Conservation (phyloP, 2,888 invertebrate genomes). For the Sphaerophoria taeniata region DNA sequence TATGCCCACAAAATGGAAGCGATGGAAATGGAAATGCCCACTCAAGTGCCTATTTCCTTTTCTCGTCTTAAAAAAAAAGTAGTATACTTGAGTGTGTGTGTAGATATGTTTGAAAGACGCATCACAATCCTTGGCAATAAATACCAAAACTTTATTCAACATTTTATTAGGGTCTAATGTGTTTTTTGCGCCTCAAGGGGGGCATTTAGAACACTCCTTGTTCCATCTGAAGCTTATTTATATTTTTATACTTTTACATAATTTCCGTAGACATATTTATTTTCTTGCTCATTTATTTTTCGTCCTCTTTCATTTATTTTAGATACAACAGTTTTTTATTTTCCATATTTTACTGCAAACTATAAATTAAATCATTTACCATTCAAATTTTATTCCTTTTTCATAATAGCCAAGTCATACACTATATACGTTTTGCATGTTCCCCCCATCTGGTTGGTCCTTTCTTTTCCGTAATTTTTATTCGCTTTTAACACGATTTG, state of each 20-base stretch:
- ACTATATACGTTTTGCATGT: slow-evolving; percentile 56
- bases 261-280: slow-evolving; percentile 60
- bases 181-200: slow-evolving; percentile 27
- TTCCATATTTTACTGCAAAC: slow-evolving; percentile 70
- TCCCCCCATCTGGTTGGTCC: slow-evolving; percentile 11
- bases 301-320: neutral
- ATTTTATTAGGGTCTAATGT: slow-evolving; percentile 70
- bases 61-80: slow-evolving; percentile 6
- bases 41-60: slow-evolving; percentile 31
- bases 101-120: slow-evolving; percentile 23
- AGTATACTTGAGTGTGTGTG: neutral
- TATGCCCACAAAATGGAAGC: neutral
- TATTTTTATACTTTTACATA: neutral
- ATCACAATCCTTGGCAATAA: slow-evolving; percentile 42
- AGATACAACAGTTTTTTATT: slow-evolving; percentile 25
- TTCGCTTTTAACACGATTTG: slow-evolving; percentile 68
- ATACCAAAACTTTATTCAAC: slow-evolving; percentile 56
- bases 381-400: slow-evolving; percentile 65
- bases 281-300: slow-evolving; percentile 58
- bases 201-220: slow-evolving; percentile 12
- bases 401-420: slow-evolving; percentile 28
- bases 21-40: slow-evolving; percentile 30
- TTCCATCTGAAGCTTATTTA: slow-evolving; percentile 39
- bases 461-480: slow-evolving; percentile 68
- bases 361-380: slow-evolving; percentile 71